Evolutionary conservation across 2,797 vertebrate species (phyloP).

Genomic region (Acrossocheilus fasciatus): DNA sequence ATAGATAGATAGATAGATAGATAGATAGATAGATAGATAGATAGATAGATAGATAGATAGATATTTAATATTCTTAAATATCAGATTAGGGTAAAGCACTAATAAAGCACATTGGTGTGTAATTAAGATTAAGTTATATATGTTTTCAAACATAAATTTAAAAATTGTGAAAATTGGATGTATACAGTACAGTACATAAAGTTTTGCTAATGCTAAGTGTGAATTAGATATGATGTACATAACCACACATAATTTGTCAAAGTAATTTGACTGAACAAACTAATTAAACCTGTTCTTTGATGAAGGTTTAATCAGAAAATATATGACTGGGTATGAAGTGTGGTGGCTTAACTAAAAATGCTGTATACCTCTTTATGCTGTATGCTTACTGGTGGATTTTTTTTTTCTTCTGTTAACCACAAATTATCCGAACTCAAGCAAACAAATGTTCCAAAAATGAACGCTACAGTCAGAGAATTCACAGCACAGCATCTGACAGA

Average conservation of each 20-base stretch:
- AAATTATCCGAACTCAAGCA: background rate
- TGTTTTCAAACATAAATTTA: background rate
- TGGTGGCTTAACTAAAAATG: background rate
- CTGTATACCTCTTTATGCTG: background rate
- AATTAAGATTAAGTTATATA: background rate
- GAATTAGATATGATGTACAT: background rate
- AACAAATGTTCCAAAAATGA: background rate
- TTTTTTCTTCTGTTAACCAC: background rate
- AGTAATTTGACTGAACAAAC: background rate
- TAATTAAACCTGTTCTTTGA: background rate
- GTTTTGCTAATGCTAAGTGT: background rate
- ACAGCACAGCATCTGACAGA: background rate
- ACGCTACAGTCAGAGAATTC: background rate
- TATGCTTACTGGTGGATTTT: background rate
- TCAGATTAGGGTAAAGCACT: too few species aligned
- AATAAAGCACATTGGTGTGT: background rate
- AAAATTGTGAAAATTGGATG: background rate
- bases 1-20: too few species aligned
- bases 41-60: background rate
- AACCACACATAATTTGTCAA: background rate
- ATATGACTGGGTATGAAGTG: background rate
- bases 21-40: too few species aligned
- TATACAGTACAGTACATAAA: background rate
- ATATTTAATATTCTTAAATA: background rate
- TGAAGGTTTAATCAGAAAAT: background rate